Conservation (phyloP, 1,140 invertebrate genomes). For the Drosophila parvula region DNA sequence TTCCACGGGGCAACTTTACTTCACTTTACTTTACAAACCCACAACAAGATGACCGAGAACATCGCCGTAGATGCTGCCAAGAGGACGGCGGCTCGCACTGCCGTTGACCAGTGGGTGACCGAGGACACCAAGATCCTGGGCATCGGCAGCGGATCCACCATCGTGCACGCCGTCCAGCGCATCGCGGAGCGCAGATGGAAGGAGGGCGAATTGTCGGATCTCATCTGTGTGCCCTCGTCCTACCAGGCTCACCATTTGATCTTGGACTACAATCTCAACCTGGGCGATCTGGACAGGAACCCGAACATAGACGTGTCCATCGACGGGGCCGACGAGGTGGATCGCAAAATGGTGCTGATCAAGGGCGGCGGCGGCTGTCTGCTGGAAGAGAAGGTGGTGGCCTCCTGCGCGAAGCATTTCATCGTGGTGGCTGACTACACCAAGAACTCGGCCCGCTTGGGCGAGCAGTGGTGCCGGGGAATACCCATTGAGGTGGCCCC, state of each 20-base stretch:
- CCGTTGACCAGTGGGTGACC: slow-evolving; percentile 89
- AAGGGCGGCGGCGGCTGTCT: slow-evolving; percentile 99
- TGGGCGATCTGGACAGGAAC: slow-evolving; percentile 93
- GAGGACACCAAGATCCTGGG: slow-evolving; percentile 90
- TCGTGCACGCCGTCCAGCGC: slow-evolving; percentile 95
- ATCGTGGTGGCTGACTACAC: slow-evolving; percentile 97
- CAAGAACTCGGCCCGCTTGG: slow-evolving; percentile 93
- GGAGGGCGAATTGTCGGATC: slow-evolving; percentile 88
- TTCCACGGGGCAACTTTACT: neutral
- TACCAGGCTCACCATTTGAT: slow-evolving; percentile 95
- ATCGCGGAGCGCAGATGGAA: slow-evolving; percentile 91
- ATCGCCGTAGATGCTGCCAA: slow-evolving; percentile 86
- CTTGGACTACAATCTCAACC: slow-evolving; percentile 89
- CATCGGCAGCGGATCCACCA: slow-evolving; percentile 97
- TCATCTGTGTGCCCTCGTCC: slow-evolving; percentile 94
- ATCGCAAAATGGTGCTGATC: slow-evolving; percentile 92
- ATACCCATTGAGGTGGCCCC: slow-evolving; percentile 98
- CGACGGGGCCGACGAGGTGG: slow-evolving; percentile 99
- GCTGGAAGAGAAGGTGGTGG: slow-evolving; percentile 97
- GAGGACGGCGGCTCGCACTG: slow-evolving; percentile 88
- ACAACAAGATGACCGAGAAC: slow-evolving; percentile 38
- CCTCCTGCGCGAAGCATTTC: slow-evolving; percentile 92
- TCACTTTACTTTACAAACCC: neutral
- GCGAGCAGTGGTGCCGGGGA: slow-evolving; percentile 96
- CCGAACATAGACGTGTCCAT: slow-evolving; percentile 95